phyloP scores from a whole-genome alignment of 2,888 invertebrate genomes.

The Abscondita cerata region DNA sequence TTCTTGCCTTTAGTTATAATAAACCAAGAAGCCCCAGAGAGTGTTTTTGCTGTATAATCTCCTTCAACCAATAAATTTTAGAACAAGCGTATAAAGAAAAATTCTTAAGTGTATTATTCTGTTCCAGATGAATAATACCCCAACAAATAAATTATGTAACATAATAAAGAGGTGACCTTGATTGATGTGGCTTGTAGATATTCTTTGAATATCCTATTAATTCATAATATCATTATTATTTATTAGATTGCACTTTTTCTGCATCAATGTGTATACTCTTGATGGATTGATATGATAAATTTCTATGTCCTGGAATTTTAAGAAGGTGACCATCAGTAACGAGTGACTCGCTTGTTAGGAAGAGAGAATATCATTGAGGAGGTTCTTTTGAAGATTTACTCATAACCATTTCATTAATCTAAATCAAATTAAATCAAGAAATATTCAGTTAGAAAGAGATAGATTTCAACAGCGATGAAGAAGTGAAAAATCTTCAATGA shows the following conservation, averaged over 20 bases:
- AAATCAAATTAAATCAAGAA: neutral
- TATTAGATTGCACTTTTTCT: too few relatives aligned
- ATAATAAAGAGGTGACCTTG: too few relatives aligned
- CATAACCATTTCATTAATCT: neutral
- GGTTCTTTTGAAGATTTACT: neutral
- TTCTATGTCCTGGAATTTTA: too few relatives aligned
- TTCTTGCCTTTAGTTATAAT: too few relatives aligned
- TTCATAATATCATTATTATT: too few relatives aligned
- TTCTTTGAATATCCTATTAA: too few relatives aligned
- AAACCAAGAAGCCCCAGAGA: too few relatives aligned
- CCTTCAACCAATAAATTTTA: neutral
- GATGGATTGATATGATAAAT: too few relatives aligned
- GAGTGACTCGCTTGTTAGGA: neutral
- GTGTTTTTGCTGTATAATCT: too few relatives aligned
- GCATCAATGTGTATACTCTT: too few relatives aligned
- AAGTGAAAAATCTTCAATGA: neutral
- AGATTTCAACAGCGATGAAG: neutral
- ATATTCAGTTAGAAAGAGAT: neutral
- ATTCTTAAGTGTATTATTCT: neutral
- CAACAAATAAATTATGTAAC: neutral
- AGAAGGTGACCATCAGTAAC: neutral
- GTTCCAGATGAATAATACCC: neutral
- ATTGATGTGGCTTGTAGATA: too few relatives aligned
- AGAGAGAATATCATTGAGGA: neutral
- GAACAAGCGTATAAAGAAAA: neutral